A percentile compares a stretch with the other conserved stretches of the same genome.
Conservation (phyloP, 1,140 invertebrate species). For the Druon quercuslanigerum region DNA sequence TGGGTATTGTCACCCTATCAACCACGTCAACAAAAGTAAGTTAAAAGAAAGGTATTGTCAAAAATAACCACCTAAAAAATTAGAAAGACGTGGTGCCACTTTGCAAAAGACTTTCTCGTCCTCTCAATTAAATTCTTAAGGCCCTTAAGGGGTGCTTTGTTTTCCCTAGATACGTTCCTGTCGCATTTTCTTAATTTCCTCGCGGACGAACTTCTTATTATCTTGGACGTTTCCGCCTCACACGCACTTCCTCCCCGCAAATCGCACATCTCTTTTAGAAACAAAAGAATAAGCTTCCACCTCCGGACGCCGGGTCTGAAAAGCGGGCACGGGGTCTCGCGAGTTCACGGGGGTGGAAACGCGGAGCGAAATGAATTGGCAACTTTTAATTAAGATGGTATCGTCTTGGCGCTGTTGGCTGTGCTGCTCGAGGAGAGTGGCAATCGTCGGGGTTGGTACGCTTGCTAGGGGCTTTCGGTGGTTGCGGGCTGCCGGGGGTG, state of each 20-base stretch:
- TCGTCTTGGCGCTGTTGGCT: conserved; percentile 60
- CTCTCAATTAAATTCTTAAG: conserved; percentile 39
- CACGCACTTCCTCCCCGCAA: conserved; percentile 53
- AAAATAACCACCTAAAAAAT: not conserved
- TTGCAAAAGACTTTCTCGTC: conserved; percentile 40
- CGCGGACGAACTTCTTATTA: conserved; percentile 69
- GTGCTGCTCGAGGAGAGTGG: conserved; percentile 33
- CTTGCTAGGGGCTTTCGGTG: conserved; percentile 13
- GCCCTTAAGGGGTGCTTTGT: not conserved
- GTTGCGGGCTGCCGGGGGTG: conserved; percentile 46
- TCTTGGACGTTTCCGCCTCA: conserved; percentile 60
- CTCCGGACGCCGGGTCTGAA: conserved; percentile 43
- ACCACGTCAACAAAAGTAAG: no score
- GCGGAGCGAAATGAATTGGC: conserved; percentile 73
- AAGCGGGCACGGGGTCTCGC: conserved; percentile 30
- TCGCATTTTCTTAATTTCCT: conserved; percentile 66
- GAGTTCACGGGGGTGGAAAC: conserved; percentile 47
- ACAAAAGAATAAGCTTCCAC: conserved; percentile 66
- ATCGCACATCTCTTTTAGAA: conserved; percentile 59
- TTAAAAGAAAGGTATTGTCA: no score
- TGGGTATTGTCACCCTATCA: no score
- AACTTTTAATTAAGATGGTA: conserved; percentile 77
- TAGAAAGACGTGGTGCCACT: conserved; percentile 36
- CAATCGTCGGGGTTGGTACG: conserved; percentile 46
- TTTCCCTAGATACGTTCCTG: conserved; percentile 8